Conservation (phyloP, 1,140 invertebrate genomes). For the Brevipalpus yothersi region DNA sequence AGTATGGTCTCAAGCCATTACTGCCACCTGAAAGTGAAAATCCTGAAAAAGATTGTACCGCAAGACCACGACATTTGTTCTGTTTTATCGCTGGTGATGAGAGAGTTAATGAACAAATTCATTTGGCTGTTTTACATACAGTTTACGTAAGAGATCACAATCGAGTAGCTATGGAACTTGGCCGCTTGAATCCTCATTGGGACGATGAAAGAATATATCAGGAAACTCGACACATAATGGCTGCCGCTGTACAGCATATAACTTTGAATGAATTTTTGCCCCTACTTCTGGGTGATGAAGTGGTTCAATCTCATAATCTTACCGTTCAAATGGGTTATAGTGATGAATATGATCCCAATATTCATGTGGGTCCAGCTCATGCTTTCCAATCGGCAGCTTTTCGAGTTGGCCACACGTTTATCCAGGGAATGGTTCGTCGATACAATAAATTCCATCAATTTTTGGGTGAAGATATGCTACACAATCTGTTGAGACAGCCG, state of each 20-base stretch:
- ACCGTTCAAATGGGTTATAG: constrained; percentile 11
- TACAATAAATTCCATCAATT: constrained; percentile 13
- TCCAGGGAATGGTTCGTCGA: constrained; percentile 15
- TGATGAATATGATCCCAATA: constrained; percentile 21
- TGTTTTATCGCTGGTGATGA: constrained; percentile 31
- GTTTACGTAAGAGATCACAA: constrained; percentile 27
- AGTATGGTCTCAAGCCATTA: constrained; percentile 64
- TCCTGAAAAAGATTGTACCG: constrained; percentile 72
- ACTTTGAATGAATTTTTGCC: constrained; percentile 25
- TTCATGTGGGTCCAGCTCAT: constrained; percentile 22
- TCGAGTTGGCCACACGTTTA: constrained; percentile 25
- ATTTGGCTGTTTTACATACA: constrained; percentile 22
- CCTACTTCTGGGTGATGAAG: constrained; percentile 19
- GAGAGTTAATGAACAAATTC: constrained; percentile 26
- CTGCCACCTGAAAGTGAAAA: constrained; percentile 61
- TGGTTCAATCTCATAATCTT: constrained; percentile 12
- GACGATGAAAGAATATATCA: constrained; percentile 28
- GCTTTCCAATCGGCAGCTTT: constrained; percentile 24
- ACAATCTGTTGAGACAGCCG: constrained; percentile 58
- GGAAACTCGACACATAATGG: constrained; percentile 22
- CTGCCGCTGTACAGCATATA: constrained; percentile 25
- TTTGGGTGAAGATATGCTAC: constrained; percentile 44
- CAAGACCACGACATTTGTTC: constrained; percentile 42
- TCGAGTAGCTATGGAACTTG: constrained; percentile 43
- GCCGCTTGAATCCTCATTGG: constrained; percentile 30